These are phyloP conservation scores for Chelon auratus DNA, from an alignment of 2,797 vertebrate genomes.

Conservation along the genomic window DNA sequence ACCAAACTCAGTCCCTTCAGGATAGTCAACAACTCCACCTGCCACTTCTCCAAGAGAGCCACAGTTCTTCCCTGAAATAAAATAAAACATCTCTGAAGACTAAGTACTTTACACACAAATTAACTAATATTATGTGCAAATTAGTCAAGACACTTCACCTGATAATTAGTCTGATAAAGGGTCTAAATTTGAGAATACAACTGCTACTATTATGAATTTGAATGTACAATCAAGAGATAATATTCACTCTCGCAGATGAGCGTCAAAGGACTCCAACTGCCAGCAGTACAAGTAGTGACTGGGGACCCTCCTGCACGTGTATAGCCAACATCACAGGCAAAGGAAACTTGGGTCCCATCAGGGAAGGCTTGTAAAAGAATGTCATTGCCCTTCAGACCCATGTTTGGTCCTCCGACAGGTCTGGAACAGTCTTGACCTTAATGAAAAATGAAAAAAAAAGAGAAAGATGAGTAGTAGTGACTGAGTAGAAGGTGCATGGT, in stretches of 20 bases:
- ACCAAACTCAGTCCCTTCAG: slow-evolving; percentile 33
- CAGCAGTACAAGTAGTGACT: slow-evolving; percentile 34
- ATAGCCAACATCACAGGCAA: slow-evolving; percentile 57
- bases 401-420: slow-evolving; percentile 34
- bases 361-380: neutral
- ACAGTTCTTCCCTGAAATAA: slow-evolving; percentile 53
- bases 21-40: neutral
- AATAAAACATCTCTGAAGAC: neutral
- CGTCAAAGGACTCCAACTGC: slow-evolving; percentile 19
- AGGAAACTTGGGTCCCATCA: neutral
- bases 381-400: rapidly evolving
- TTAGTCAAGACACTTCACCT: too few relatives aligned
- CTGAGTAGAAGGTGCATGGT: rapidly evolving
- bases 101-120: neutral
- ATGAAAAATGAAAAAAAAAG: too few relatives aligned
- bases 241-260: slow-evolving; percentile 72
- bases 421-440: slow-evolving; percentile 49
- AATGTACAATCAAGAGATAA: neutral
- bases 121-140: neutral
- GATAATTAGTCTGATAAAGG: too few relatives aligned
- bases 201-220: neutral
- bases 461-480: too few relatives aligned
- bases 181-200: neutral
- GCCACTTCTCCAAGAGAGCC: rapidly evolving
- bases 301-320: rapidly evolving